Percentiles rank a stretch among this genome's conserved stretches.
Evolutionary conservation across 2,797 vertebrate species (phyloP).

Genomic region (Parauchenoglanis punctatus): DNA sequence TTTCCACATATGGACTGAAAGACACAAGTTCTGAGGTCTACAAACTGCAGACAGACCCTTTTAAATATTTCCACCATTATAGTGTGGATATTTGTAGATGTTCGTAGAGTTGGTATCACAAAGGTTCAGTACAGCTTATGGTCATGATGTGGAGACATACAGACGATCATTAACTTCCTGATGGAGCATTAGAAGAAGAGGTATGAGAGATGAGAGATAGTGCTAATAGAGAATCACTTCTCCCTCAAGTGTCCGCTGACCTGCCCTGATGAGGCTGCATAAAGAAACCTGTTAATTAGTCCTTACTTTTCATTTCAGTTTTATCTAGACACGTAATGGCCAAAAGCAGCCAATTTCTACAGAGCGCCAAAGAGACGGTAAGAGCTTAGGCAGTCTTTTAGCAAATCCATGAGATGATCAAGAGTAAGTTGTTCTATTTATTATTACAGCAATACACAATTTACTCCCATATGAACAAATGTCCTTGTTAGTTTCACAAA

Average conservation of each 20-base stretch:
- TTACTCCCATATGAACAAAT: background rate
- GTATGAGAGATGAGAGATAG: constrained; percentile 5
- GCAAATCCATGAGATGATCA: constrained; percentile 34
- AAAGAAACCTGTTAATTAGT: constrained; percentile 40
- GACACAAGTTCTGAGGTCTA: background rate
- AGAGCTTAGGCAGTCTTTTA: constrained; percentile 19
- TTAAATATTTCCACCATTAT: background rate
- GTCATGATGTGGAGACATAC: background rate
- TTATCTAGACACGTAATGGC: constrained; percentile 37
- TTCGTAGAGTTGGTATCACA: background rate
- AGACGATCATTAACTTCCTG: background rate
- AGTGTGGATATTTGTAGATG: background rate
- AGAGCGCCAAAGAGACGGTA: constrained; percentile 16
- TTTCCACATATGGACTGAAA: constrained; percentile 1
- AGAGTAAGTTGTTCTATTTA: background rate
- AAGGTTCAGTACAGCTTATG: background rate
- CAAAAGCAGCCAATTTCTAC: constrained; percentile 36
- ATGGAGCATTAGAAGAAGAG: constrained; percentile 11
- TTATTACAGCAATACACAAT: background rate
- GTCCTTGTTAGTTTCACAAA: constrained; percentile 2
- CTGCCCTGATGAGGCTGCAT: constrained; percentile 38
- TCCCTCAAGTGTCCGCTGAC: constrained; percentile 23
- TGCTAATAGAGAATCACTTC: constrained; percentile 33
- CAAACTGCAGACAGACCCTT: background rate
- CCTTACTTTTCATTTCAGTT: constrained; percentile 35